Base-by-base conservation (phyloP, 2,888 invertebrate species). In the Parnassius mnemosyne region DNA sequence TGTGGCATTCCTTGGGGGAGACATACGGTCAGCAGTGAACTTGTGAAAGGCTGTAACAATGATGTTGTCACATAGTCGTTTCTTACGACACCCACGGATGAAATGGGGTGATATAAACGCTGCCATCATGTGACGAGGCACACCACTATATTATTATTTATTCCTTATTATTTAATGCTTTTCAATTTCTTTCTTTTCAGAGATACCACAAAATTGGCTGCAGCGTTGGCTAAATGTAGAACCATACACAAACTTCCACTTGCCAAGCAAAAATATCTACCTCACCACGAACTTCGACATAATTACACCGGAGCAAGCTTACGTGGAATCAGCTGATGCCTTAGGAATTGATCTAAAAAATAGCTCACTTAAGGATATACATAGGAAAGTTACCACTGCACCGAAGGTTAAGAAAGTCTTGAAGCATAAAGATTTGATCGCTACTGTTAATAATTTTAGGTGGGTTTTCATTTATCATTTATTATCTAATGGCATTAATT, bases 221-320 rank as follows among this genome's bases (percentile, higher is more conserved):
- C 71, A 93, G 2, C 82, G 92, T 0, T 96, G 96, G 96, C 73
- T 92, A 12, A 87, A 83, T 10, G 93, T 93, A 0, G 75, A 89
- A 43, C 92, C 93, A 0, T 87, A 93, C 57, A 68, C 87, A 0
- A 93, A 94, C 43, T 94, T 96, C 75, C 92, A 92, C 69, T 81
- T 97, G 3, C 97, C 97, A 0, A 91, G 93, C 11, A 92, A 94
- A 42, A 97, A 97, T 83, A 84, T 92, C 10, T 97, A 94, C 79
- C 91, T 97, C 44, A 93, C 96, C 0, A 93, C 93, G 1, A 93
- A 97, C 79, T 97, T 97, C 75, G 85, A 83, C 11, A 77, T 96
- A 42, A 79, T 94, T 5, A 80, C 92, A 0, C 81, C 92, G 0
- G 80, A 89, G 0, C 76, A 76, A 13, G 77, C 71, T 1, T 91